A percentile compares a stretch with the other conserved stretches of the same genome.
phyloP scores from a whole-genome alignment of 1,140 invertebrate species.

The Maconellicoccus hirsutus region DNA sequence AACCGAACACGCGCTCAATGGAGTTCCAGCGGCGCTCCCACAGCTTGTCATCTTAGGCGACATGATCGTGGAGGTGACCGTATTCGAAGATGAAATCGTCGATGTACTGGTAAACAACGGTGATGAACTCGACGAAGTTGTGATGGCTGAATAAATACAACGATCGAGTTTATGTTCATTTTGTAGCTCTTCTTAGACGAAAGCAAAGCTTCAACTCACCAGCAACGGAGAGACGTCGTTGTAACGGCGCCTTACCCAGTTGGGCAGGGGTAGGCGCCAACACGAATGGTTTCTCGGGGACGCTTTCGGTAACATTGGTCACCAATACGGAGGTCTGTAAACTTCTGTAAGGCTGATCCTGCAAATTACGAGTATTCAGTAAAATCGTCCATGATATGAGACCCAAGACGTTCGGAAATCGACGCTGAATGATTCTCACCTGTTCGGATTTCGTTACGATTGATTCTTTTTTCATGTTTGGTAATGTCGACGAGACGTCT shows the following conservation, averaged over 20 bases:
- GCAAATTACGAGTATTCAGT: neutral
- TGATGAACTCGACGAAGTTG: neutral
- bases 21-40: neutral
- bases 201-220: neutral
- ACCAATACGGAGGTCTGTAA: constrained; percentile 8
- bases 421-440: no score
- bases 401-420: neutral
- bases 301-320: constrained; percentile 28
- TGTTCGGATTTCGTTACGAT: neutral
- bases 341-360: neutral
- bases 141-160: neutral
- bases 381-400: neutral
- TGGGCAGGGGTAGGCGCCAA: constrained; percentile 87
- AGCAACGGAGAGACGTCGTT: constrained; percentile 63
- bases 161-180: no score
- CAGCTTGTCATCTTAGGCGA: neutral
- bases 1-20: neutral
- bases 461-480: constrained; percentile 10
- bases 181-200: no score
- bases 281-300: constrained; percentile 52
- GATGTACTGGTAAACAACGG: neutral
- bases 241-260: constrained; percentile 71
- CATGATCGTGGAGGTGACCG: neutral
- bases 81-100: neutral
- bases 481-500: neutral